Evolutionary conservation across 2,113 vertebrate genomes (phyloP), one percentile per base, ranked within the genome.

Genomic region (Seriola quinqueradiata): DNA sequence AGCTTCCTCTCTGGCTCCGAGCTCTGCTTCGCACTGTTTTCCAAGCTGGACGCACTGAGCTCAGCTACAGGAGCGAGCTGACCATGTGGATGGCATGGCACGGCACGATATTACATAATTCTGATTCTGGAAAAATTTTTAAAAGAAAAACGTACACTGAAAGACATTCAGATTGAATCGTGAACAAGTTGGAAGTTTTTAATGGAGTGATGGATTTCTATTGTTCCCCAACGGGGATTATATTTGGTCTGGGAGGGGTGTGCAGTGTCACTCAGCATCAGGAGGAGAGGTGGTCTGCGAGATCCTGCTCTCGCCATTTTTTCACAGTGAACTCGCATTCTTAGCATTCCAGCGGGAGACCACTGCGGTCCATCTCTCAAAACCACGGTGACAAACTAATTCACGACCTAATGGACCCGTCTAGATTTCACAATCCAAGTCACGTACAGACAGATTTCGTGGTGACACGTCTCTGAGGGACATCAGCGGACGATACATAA

Each of bases 261-360:
- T 21, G 13, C 32, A 66, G 71, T 69, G 54, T 87, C 67, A 28
- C 79, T 80, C 68, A 74, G 67, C 67, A 85, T 79, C 60, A 60
- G 44, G 50, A 81, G 66, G 64, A 86, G 54, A 75, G 59, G 66
- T 57, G 79, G 40, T 72, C 67, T 58, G 42, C 4, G 60, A 85
- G 78, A 64, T 82, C 70, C 65, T 4, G 42, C 70, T 68, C 67
- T 61, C 32, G 7, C 46, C 19, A 21, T 74, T 83, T 84, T 84
- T 84, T 73, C 38, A 85, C 70, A 71, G 88, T 57, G 46, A 75
- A 82, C 83, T 85, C 55, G 38, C 78, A 92, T 92, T 92, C 81
- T 80, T 79, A 12, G 21, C 75, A 94, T 93, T 92, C 88, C 87
- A 57, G 38, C 60, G 50, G 46, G 55, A 86, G 77, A 93, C 68